Conservation (phyloP, 2,888 invertebrate genomes). For the Autographa gamma region DNA sequence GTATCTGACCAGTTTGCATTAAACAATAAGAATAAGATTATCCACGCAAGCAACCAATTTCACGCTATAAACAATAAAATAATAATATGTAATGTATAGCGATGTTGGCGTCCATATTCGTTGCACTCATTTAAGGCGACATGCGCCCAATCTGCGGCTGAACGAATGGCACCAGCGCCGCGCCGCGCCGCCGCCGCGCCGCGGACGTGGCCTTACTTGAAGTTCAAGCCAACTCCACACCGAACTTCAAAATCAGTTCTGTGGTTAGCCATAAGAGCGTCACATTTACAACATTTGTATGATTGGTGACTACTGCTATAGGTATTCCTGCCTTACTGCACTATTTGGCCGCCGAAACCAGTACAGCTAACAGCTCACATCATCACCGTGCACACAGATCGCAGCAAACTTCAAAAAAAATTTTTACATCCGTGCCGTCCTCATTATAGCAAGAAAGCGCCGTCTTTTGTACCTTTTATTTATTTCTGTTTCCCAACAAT, state of each 20-base stretch:
- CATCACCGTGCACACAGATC: slow-evolving; percentile 12
- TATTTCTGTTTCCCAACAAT: slow-evolving; percentile 59
- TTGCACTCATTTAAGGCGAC: not conserved
- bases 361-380: not conserved
- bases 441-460: slow-evolving; percentile 55
- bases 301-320: no score
- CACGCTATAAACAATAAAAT: not conserved
- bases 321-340: no score
- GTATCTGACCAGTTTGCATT: not conserved
- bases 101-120: not conserved
- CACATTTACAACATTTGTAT: no score
- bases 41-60: slow-evolving; percentile 5
- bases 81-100: slow-evolving; percentile 2
- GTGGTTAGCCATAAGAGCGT: not conserved
- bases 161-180: not conserved
- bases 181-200: not conserved
- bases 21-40: slow-evolving; percentile 7
- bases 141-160: not conserved
- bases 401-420: slow-evolving; percentile 34
- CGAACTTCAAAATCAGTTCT: not conserved
- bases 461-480: slow-evolving; percentile 55
- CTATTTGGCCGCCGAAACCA: no score
- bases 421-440: slow-evolving; percentile 44
- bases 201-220: not conserved
- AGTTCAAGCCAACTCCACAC: no score